Percentiles rank a stretch among this genome's conserved stretches.
phyloP scores from a whole-genome alignment of 2,888 invertebrate species.

The Platycheirus albimanus region DNA sequence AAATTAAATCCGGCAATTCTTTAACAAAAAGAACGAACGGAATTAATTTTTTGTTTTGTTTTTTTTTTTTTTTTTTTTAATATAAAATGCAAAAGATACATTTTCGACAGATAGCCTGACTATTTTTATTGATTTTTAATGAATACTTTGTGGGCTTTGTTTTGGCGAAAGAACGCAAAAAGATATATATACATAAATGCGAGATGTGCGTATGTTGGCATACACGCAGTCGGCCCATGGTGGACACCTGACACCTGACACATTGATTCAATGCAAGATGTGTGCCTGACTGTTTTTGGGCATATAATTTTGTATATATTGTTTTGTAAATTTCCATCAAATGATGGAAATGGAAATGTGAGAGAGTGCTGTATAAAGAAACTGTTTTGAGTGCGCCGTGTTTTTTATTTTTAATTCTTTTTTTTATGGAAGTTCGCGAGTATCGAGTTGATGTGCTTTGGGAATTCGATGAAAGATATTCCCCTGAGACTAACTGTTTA shows the following conservation, averaged over 20 bases:
- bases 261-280: constrained; percentile 28
- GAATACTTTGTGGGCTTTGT: constrained; percentile 49
- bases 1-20: constrained; percentile 66
- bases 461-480: constrained; percentile 38
- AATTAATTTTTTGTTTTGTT: neutral
- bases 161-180: constrained; percentile 27
- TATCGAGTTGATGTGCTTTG: constrained; percentile 31
- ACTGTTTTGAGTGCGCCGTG: constrained; percentile 9
- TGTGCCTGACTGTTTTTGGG: constrained; percentile 57
- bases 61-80: neutral
- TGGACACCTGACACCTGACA: constrained; percentile 73
- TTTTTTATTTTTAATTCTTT: neutral
- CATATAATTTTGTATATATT: constrained; percentile 7
- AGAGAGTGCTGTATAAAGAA: constrained; percentile 19
- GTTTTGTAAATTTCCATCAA: constrained; percentile 48
- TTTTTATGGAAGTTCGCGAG: constrained; percentile 31
- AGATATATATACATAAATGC: too few relatives aligned
- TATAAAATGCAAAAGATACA: constrained; percentile 61
- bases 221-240: neutral
- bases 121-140: constrained; percentile 72
- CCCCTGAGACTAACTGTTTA: constrained; percentile 59
- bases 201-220: constrained; percentile 22
- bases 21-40: neutral
- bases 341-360: constrained; percentile 61
- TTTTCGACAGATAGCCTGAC: constrained; percentile 56